Conservation (phyloP, 2,113 vertebrate species). For the Epinephelus fuscoguttatus region DNA sequence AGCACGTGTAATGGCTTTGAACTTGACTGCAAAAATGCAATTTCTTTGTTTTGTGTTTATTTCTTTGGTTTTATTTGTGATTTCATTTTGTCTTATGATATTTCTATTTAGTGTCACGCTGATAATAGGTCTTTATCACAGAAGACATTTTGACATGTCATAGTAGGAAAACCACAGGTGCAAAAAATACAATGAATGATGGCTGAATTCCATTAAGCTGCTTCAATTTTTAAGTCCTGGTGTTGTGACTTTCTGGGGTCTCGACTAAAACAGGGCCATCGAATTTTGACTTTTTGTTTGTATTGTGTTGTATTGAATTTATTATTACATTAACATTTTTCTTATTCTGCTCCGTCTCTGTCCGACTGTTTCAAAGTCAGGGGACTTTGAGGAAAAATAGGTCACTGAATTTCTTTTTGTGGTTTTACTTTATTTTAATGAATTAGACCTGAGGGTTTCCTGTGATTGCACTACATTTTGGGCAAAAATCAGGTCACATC, state of each 20-base stretch:
- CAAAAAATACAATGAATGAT: neutral
- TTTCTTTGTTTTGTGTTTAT: no score
- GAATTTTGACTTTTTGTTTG: neutral
- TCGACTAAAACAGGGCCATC: neutral
- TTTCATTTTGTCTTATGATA: neutral
- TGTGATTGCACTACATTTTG: conserved; percentile 14
- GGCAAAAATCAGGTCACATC: conserved; percentile 15
- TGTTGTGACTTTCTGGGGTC: neutral
- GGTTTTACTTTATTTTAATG: conserved; percentile 1
- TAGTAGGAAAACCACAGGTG: neutral
- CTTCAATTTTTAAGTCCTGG: neutral
- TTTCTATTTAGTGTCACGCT: neutral
- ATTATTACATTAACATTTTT: neutral
- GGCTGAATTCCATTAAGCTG: neutral
- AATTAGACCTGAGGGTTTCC: conserved; percentile 20
- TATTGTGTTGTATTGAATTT: neutral
- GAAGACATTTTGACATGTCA: neutral
- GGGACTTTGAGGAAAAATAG: neutral
- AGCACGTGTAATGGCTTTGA: no score
- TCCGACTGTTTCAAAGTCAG: neutral
- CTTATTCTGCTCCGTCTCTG: no score
- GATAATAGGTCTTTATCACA: neutral
- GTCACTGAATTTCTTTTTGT: neutral
- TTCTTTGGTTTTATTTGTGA: neutral
- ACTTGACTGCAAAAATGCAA: neutral